Evolutionary conservation across 2,113 vertebrate species (phyloP).

Genomic region (Argyrosomus japonicus): DNA sequence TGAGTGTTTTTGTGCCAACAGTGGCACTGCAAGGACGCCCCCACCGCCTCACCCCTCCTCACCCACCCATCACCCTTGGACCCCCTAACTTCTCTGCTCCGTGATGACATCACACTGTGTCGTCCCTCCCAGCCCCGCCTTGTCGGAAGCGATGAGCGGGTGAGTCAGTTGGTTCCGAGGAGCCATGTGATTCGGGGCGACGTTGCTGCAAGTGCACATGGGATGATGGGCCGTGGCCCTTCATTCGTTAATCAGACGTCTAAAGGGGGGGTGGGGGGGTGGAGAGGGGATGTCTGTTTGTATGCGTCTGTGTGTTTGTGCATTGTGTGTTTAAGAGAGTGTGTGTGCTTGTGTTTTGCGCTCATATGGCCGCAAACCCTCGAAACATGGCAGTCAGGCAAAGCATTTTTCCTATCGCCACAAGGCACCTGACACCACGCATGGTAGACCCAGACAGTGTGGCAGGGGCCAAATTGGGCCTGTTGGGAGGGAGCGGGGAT

Average conservation of each 20-base stretch:
- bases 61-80: conserved; percentile 20
- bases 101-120: conserved; percentile 78
- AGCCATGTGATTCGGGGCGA: conserved; percentile 89
- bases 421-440: conserved; percentile 87
- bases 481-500: conserved; percentile 37
- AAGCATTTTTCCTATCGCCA: conserved; percentile 84
- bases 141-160: conserved; percentile 88
- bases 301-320: conserved; percentile 53
- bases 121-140: conserved; percentile 85
- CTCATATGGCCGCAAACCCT: conserved; percentile 81
- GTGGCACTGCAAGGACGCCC: conserved; percentile 43
- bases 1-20: conserved; percentile 39
- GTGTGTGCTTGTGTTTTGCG: conserved; percentile 29
- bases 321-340: conserved; percentile 32
- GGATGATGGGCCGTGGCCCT: conserved; percentile 70
- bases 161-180: conserved; percentile 85
- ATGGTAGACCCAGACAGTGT: conserved; percentile 78
- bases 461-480: conserved; percentile 59
- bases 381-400: conserved; percentile 78
- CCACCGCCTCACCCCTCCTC: not conserved
- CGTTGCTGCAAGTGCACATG: conserved; percentile 80
- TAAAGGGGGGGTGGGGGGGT: conserved; percentile 50
- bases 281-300: conserved; percentile 56
- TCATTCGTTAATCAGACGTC: conserved; percentile 84
- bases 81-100: conserved; percentile 44